Evolutionary conservation across 2,797 vertebrate species (phyloP), one percentile per base, ranked within the genome.

Genomic region (Vespertilio murinus): DNA sequence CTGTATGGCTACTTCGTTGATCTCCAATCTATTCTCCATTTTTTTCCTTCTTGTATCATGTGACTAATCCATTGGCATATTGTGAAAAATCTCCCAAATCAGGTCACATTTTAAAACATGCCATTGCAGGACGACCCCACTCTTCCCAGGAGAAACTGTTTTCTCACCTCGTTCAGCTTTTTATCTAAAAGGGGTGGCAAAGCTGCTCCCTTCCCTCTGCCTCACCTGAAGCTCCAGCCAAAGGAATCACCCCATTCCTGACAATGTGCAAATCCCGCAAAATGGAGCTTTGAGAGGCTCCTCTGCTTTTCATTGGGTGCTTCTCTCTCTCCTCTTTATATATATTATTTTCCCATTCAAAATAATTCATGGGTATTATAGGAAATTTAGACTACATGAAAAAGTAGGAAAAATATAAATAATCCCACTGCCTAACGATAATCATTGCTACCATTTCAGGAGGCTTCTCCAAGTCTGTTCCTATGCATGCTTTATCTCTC

Each of bases 401-500:
- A n/a, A 61, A 30, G 54, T 17, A 38, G 75, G 59, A 65, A 56
- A 69, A 35, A 38, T 23, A 40, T 8, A 71, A 83, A 42, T 14
- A n/a, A 18, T 49, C 61, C 45, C 14, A 5, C n/a, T 35, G 2
- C 23, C 42, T 70, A 2, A 22, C 65, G 14, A 3, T 40, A 35
- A 54, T 47, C 30, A 2, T 9, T 20, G 54, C 47, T 23, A 52
- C 73, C 54, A 23, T 80, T 67, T 71, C 65, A 25, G 38, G 54
- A n/a, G 56, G 23, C 38, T 54, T 92, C 42, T 59, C 52, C 65
- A 54, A 40, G 30, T 56, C 61, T 56, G 0, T 23, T 40, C 28
- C 90, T 69, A 6, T 25, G 78, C 84, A 54, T n/a, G 52, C 38
- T 52, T 91, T 59, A 71, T 8, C 71, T 74, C 52, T 85, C 71